Conservation (phyloP, 2,113 vertebrate genomes). For the Ginglymostoma cirratum region DNA sequence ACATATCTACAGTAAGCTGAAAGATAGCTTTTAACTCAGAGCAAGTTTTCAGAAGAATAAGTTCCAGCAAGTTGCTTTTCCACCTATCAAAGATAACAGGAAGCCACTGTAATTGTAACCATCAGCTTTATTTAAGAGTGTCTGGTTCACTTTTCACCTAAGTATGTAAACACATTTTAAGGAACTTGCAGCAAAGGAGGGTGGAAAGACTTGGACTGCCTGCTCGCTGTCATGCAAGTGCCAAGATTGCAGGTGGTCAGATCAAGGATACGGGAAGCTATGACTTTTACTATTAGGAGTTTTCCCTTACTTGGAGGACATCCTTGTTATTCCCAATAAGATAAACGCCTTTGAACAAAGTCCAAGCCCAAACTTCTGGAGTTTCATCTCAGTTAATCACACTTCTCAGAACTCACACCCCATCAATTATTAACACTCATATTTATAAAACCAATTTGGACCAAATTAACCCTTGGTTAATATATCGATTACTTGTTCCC, state of each 20-base stretch:
- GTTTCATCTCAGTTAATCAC: no score
- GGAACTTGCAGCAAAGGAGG: not conserved
- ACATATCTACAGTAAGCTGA: not conserved
- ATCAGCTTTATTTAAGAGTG: not conserved
- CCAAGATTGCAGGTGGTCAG: not conserved
- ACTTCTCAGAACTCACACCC: no score
- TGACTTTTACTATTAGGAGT: not conserved
- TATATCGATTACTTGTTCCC: no score
- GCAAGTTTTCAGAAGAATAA: not conserved
- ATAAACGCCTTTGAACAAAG: no score
- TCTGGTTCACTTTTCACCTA: not conserved
- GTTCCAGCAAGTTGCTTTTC: not conserved
- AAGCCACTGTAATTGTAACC: not conserved
- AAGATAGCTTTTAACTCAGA: not conserved
- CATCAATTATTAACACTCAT: no score
- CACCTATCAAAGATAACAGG: not conserved
- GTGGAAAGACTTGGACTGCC: not conserved
- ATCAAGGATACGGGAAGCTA: not conserved
- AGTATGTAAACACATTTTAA: not conserved
- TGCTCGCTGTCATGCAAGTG: not conserved
- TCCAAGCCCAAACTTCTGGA: no score
- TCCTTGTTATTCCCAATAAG: not conserved
- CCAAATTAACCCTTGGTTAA: no score
- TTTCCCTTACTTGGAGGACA: not conserved
- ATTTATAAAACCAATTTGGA: no score